Evolutionary conservation across 2,888 invertebrate species (phyloP), one percentile per base, ranked within the genome.

Genomic region (Hyposoter didymator): DNA sequence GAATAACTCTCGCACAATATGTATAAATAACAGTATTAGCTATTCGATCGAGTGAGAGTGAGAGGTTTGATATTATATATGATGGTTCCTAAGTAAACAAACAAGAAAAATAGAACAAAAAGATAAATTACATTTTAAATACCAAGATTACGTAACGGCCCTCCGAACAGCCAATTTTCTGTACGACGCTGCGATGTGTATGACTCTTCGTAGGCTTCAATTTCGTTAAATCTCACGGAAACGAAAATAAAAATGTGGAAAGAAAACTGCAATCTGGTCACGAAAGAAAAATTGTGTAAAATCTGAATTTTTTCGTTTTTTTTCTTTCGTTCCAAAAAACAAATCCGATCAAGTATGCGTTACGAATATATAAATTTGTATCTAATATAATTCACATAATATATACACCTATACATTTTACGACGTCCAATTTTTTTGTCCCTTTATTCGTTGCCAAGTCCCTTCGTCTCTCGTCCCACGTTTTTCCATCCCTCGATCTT

Each of bases 301-400:
- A 74, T 87, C 70, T 82, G 75, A 69, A 82, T 14, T 28, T 59
- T 28, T 55, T 55, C 10, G 52, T 19, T 59, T 28, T 59, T 28
- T 59, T 28, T 59, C 14, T 28, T 69, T 64, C 49, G 47, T 82
- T 49, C 10, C 10, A 67, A 81, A 55, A 62, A 82, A 49, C 67
- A 52, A 45, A 14, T 81, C 66, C 66, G 70, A 64, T 82, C 67
- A 85, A 81, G 67, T 75, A 81, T 75, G 75, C 80, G 80, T 84
- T 82, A 87, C 79, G 87, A 88, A 84, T 88, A 85, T 82, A 85
- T 76, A 85, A 85, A 89, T 47, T 84, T 78, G 87, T 75, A 89
- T 66, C 55, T 87, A 86, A 70, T 84, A 70, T 69, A 78, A 55
- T 85, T 70, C 74, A 85, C 49, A 83, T 88, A 88, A 66, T 78